Base-by-base conservation (phyloP, 2,797 vertebrate species). In the Falco berigora region DNA sequence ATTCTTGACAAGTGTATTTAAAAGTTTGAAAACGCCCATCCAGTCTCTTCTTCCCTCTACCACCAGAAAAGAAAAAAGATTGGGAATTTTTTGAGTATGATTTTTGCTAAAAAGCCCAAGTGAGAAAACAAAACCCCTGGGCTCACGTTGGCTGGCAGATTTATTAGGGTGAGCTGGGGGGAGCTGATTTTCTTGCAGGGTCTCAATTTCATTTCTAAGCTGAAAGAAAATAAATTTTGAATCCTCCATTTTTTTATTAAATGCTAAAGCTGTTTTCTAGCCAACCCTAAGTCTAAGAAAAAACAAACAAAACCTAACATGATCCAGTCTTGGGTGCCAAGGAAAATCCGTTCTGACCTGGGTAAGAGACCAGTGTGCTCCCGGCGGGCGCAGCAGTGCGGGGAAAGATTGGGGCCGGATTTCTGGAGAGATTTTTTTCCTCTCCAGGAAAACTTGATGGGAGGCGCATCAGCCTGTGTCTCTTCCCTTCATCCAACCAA, bases 301-400 rank as follows among this genome's bases (percentile, higher is more conserved):
- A 14, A 22, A 5, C 53, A 50, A 72, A 66, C 59, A 79, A 62
- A 76, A 79, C 4, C 38, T 46, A 62, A 74, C 3, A 9, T 34
- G 68, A 74, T 73, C 59, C 61, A 49, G 2, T 15, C 58, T 22
- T 49, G 36, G 18, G 71, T 79, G 88, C 86, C 85, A 91, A 85
- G 71, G 75, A 82, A 94, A 96, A 89, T 44, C 84, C 59, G 14
- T 88, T 52, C 55, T 89, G 92, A 47, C 40, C 34, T 8, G 86
- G 50, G 66, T 61, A 47, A 47, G 87, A 88, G 62, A 75, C 36
- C 59, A 23, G 56, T 4, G 13, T 32, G 91, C 56, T 87, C 59
- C 6, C 7, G 56, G 53, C 5, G 3, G 59, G 44, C 1, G 0
- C 79, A 58, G 90, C 25, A 49, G n/a, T 5, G 0, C 0, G 0